Evolutionary conservation across 2,888 invertebrate species (phyloP).

Genomic region (Agonum fuliginosum): DNA sequence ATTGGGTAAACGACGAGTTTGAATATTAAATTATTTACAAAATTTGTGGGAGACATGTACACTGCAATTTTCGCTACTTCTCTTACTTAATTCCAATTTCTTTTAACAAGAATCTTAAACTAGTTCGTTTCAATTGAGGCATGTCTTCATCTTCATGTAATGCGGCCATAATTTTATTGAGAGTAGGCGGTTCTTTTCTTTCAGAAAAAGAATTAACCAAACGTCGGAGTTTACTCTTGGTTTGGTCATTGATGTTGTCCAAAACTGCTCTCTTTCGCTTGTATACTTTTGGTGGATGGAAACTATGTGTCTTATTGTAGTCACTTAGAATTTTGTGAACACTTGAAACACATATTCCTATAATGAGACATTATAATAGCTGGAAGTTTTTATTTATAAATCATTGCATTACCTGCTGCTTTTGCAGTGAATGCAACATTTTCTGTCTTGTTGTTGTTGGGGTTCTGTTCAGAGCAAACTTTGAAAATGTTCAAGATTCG

Average conservation of each 20-base stretch:
- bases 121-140: slow-evolving; percentile 4
- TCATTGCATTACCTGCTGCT: slow-evolving; percentile 6
- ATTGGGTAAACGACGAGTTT: no score
- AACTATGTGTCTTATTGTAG: slow-evolving; percentile 4
- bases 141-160: slow-evolving; percentile 8
- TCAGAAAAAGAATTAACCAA: slow-evolving; percentile 18
- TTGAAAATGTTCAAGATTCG: slow-evolving; percentile 10
- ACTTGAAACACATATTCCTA: not conserved
- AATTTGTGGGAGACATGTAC: no score
- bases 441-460: slow-evolving; percentile 7
- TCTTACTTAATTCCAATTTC: slow-evolving; percentile 12
- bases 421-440: slow-evolving; percentile 3
- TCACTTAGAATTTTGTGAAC: slow-evolving; percentile 9
- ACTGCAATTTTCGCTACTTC: no score
- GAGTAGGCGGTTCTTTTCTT: slow-evolving; percentile 17
- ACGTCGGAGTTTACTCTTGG: not conserved
- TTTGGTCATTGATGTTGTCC: slow-evolving; percentile 28
- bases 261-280: slow-evolving; percentile 16
- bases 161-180: slow-evolving; percentile 16
- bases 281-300: slow-evolving; percentile 6
- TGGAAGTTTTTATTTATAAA: no score
- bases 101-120: slow-evolving; percentile 1
- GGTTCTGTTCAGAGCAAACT: not conserved
- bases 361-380: no score
- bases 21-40: no score